Conservation (phyloP, 2,888 invertebrate genomes). For the Heteropelma amictum region DNA sequence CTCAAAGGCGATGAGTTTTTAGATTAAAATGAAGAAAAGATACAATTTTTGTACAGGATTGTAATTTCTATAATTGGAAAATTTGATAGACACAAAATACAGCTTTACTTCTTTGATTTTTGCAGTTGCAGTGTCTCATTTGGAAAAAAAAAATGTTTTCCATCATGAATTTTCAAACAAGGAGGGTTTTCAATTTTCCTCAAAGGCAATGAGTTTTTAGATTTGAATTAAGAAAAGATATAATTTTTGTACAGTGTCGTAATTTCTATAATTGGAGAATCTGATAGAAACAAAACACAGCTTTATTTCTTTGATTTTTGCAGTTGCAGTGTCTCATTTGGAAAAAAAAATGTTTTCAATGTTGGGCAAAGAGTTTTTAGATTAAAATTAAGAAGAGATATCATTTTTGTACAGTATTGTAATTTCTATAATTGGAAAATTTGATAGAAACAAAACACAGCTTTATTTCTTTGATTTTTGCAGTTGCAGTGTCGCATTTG, state of each 20-base stretch:
- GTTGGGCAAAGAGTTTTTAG: constrained; percentile 77
- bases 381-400: neutral
- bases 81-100: neutral
- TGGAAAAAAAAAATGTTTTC: no score
- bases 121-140: no score
- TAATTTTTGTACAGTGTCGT: neutral
- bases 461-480: no score
- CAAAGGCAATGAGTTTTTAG: neutral
- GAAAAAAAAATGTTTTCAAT: no score
- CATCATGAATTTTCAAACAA: constrained; percentile 94
- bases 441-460: neutral
- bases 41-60: neutral
- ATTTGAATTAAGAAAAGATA: neutral
- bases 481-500: neutral
- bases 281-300: neutral
- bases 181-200: constrained; percentile 3
- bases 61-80: neutral
- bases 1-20: neutral
- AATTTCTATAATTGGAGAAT: neutral
- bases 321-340: no score
- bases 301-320: neutral
- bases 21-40: neutral
- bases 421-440: neutral
- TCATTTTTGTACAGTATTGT: neutral
- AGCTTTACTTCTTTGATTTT: neutral